Evolutionary conservation across 1,140 invertebrate genomes (phyloP).

Genomic region (Muscidifurax raptorellus): DNA sequence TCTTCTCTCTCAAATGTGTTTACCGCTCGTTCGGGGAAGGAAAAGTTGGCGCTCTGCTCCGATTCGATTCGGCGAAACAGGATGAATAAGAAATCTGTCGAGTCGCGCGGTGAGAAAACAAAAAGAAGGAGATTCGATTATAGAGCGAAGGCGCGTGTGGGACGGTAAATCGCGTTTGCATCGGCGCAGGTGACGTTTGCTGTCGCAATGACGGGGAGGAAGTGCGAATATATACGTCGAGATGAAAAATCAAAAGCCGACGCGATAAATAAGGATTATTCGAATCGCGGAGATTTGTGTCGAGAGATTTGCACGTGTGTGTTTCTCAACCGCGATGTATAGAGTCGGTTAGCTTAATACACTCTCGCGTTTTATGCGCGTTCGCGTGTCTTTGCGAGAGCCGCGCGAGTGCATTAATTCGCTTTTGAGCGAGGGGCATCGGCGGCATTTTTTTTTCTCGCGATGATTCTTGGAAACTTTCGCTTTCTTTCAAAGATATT

Average conservation of each 20-base stretch:
- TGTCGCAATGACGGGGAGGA: neutral
- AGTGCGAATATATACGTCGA: neutral
- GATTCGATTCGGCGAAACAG: neutral
- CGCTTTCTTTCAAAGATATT: slow-evolving; percentile 4
- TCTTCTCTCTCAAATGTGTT: too few species aligned
- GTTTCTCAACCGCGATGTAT: neutral
- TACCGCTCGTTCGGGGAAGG: too few species aligned
- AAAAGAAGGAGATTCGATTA: too few species aligned
- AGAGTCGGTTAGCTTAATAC: too few species aligned
- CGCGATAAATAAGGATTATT: neutral
- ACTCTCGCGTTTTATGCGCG: too few species aligned
- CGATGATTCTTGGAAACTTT: slow-evolving; percentile 10
- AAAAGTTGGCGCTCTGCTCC: neutral
- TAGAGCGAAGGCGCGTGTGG: too few species aligned
- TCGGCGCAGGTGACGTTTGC: neutral
- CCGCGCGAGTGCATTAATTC: neutral
- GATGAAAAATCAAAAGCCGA: neutral
- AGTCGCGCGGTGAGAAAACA: too few species aligned
- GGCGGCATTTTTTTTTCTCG: too few species aligned
- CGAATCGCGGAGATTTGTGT: neutral
- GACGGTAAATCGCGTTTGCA: too few species aligned
- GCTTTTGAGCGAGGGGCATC: too few species aligned
- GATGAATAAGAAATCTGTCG: too few species aligned
- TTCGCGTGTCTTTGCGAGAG: too few species aligned
- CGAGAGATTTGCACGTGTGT: neutral